Evolutionary conservation across 2,888 invertebrate genomes (phyloP), one percentile per base, ranked within the genome.

Genomic region (Deilephila elpenor): DNA sequence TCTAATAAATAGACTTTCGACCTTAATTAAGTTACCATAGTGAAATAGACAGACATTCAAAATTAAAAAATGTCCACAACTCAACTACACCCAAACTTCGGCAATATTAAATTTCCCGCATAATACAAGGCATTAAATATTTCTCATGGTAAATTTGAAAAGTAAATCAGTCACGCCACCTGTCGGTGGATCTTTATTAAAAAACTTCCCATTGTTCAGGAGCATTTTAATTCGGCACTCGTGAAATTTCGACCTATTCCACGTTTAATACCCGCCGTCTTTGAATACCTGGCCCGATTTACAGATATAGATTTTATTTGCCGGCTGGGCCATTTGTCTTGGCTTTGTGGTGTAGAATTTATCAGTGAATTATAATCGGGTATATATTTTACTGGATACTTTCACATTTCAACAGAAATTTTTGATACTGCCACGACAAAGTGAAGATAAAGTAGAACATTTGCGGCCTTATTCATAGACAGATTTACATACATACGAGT

Each of bases 111-210:
- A 73, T 73, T 73, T 62, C 51, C 53, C 72, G 37, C 60, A 72
- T 74, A 72, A 77, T 74, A 70, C 61, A 73, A 37, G 59, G 53
- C 73, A 74, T 73, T 71, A 71, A 61, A 72, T 70, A 74, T 73
- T 73, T 73, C 64, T 73, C 82, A 78, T 82, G 81, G 84, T 82
- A 79, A 88, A 87, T 88, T 86, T 83, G 81, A 80, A 83, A 87
- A 87, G 82, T 85, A 88, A 88, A 90, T 92, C 91, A 91, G 91
- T 92, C 90, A 80, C 79, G 77, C 86, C 91, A 91, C 92, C 91
- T 91, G 91, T 88, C 89, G 84, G 81, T 79, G 73, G 78, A 79
- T 82, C 87, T 91, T 90, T 92, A 91, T 91, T 91, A 91, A 92
- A 92, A 92, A 92, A 92, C 89, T 91, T 91, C 79, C 80, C 80